These are phyloP conservation scores for Elegia similella DNA, from an alignment of 2,888 invertebrate species.

Conservation along the genomic window DNA sequence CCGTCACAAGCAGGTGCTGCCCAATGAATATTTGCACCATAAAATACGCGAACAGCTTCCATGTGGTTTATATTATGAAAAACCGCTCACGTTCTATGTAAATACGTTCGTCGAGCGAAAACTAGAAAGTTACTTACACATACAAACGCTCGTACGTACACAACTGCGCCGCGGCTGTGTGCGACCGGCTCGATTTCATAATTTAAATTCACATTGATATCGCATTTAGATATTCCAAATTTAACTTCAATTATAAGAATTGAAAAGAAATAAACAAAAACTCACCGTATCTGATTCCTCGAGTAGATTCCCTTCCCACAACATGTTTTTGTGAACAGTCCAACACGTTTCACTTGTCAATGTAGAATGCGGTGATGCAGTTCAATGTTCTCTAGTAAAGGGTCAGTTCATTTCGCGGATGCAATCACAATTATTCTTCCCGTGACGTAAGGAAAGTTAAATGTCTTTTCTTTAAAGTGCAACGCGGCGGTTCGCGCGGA, in stretches of 20 bases:
- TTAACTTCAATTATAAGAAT: conserved; percentile 20
- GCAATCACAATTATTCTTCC: conserved; percentile 54
- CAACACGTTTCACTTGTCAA: conserved; percentile 57
- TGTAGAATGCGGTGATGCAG: conserved; percentile 25
- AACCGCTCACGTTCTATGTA: conserved; percentile 80
- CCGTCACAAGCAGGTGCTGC: conserved; percentile 52
- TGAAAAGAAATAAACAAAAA: conserved; percentile 34
- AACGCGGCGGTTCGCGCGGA: conserved; percentile 63
- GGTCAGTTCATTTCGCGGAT: conserved; percentile 53
- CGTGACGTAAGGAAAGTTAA: conserved; percentile 55
- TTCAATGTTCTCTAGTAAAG: conserved; percentile 35
- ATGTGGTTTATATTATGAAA: conserved; percentile 77
- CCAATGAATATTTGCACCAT: conserved; percentile 68
- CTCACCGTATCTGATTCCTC: conserved; percentile 76
- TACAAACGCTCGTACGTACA: conserved; percentile 32
- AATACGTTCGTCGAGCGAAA: conserved; percentile 75
- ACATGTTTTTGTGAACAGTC: conserved; percentile 64
- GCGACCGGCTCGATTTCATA: conserved; percentile 62
- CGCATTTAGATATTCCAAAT: conserved; percentile 34
- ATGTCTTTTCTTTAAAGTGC: conserved; percentile 37
- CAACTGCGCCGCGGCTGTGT: conserved; percentile 35
- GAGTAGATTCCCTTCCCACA: conserved; percentile 72
- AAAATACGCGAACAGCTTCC: conserved; percentile 64
- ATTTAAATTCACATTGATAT: conserved; percentile 51
- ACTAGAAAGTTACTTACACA: conserved; percentile 77